Conservation (phyloP, 2,888 invertebrate species). For the Synanthedon formicaeformis region DNA sequence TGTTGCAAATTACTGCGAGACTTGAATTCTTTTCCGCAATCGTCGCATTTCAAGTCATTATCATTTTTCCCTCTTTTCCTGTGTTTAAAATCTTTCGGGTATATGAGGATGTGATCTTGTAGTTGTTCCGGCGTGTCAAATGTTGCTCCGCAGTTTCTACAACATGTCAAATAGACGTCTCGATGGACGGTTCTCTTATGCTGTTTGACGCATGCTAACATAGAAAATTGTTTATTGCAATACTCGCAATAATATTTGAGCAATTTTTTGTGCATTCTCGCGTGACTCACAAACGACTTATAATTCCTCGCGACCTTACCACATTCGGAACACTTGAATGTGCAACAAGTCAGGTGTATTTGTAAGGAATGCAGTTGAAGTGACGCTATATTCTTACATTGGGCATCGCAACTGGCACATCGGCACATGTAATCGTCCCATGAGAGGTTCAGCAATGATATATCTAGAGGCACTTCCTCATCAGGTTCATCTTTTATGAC, state of each 20-base stretch:
- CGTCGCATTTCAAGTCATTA: constrained; percentile 40
- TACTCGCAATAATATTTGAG: constrained; percentile 49
- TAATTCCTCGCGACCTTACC: constrained; percentile 35
- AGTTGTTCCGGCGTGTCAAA: constrained; percentile 40
- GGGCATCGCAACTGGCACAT: constrained; percentile 51
- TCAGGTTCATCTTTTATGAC: background rate
- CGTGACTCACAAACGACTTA: constrained; percentile 43
- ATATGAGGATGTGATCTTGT: constrained; percentile 42
- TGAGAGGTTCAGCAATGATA: constrained; percentile 18
- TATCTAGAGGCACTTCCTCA: constrained; percentile 8
- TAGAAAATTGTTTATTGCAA: constrained; percentile 38
- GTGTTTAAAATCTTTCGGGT: constrained; percentile 23
- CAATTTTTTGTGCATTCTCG: constrained; percentile 39
- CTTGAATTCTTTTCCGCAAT: constrained; percentile 52
- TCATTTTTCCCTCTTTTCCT: constrained; percentile 22
- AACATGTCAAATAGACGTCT: constrained; percentile 22
- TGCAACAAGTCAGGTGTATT: constrained; percentile 46
- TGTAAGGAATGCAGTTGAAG: constrained; percentile 48
- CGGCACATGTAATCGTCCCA: constrained; percentile 54
- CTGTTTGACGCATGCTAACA: constrained; percentile 29
- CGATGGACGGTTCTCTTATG: constrained; percentile 31
- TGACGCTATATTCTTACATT: constrained; percentile 44
- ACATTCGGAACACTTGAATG: constrained; percentile 53
- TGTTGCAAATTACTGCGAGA: constrained; percentile 46
- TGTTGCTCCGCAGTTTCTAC: constrained; percentile 39